Conservation (phyloP, 1,140 invertebrate species). For the Caerostris darwini region DNA sequence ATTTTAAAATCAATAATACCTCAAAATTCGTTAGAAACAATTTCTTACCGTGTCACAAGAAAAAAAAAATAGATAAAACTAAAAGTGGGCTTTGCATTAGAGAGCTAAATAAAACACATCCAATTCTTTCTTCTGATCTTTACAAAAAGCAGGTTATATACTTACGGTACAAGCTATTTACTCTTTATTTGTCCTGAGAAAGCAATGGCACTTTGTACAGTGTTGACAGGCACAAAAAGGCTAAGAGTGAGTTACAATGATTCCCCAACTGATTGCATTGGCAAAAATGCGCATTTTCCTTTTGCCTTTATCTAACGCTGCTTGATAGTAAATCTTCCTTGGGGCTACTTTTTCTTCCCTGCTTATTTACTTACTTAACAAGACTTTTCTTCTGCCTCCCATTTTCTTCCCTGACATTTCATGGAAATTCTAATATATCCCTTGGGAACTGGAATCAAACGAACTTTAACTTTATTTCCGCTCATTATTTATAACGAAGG, state of each 20-base stretch:
- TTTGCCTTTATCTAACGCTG: constrained; percentile 5
- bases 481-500: not conserved
- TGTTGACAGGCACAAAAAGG: constrained; percentile 21
- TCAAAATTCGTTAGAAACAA: too few relatives aligned
- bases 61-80: too few relatives aligned
- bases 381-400: not conserved
- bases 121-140: not conserved
- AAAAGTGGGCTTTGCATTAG: not conserved
- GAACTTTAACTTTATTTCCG: not conserved
- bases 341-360: not conserved
- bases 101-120: not conserved
- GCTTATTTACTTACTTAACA: not conserved
- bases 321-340: constrained; percentile 6
- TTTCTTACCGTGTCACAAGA: too few relatives aligned
- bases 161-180: not conserved
- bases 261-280: not conserved
- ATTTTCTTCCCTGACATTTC: not conserved
- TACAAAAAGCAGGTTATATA: not conserved
- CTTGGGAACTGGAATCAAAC: not conserved
- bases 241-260: not conserved
- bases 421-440: not conserved
- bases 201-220: not conserved
- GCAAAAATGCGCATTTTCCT: not conserved
- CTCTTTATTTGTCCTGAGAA: not conserved
- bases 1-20: too few relatives aligned